These are phyloP conservation scores for Pipra filicauda DNA, from an alignment of 2,113 vertebrate genomes.

Conservation along the genomic window DNA sequence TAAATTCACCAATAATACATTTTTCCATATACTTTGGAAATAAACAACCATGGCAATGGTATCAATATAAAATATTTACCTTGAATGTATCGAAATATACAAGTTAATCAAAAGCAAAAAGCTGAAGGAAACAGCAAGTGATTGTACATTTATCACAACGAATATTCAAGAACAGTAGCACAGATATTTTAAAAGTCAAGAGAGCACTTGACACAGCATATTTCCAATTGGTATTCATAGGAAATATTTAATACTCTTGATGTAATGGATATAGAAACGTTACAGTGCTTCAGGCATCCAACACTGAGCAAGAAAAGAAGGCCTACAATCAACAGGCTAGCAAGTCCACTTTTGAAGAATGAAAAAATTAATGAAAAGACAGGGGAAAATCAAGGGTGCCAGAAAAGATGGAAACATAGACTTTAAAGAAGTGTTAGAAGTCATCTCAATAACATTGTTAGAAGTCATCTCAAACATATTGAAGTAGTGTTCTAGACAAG, in stretches of 20 bases:
- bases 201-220: neutral
- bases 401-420: neutral
- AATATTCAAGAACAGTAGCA: neutral
- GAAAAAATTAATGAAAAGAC: neutral
- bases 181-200: neutral
- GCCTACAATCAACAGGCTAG: neutral
- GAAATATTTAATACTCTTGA: conserved; percentile 1
- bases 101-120: neutral
- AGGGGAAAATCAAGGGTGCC: neutral
- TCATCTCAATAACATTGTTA: neutral
- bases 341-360: neutral
- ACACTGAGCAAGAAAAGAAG: neutral
- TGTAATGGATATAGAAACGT: neutral
- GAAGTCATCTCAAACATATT: neutral
- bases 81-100: neutral
- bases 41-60: neutral
- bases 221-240: conserved; percentile 15
- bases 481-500: neutral
- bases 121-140: neutral
- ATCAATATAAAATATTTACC: neutral
- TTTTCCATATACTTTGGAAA: neutral
- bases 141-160: neutral
- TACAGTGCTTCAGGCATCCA: neutral
- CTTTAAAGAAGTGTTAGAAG: neutral
- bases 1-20: neutral